Conservation (phyloP, 2,797 vertebrate species). For the Brachyrhaphis roseni region DNA sequence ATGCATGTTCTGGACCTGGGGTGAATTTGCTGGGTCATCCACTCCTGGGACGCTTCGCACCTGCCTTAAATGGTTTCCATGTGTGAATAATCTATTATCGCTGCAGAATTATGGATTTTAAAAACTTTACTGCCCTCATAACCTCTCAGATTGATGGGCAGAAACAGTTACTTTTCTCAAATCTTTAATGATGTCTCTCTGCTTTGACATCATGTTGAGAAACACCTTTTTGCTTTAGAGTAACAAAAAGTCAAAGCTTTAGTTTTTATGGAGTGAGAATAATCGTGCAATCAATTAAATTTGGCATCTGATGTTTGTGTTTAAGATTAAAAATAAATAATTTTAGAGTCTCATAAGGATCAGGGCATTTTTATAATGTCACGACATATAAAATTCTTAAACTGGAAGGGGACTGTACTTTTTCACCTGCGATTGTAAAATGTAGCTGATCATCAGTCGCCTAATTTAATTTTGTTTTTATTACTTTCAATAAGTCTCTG, state of each 20-base stretch:
- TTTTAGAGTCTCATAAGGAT: not conserved
- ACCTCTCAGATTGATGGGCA: not conserved
- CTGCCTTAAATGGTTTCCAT: not conserved
- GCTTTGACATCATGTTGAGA: not conserved
- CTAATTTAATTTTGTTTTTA: not conserved
- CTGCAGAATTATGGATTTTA: not conserved
- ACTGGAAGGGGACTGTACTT: not conserved
- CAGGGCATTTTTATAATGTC: not conserved
- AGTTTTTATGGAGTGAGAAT: not conserved
- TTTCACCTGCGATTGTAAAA: not conserved
- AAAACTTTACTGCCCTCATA: not conserved
- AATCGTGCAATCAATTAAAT: not conserved
- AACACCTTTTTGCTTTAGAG: not conserved
- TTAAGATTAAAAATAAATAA: not conserved
- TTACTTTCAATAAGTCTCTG: not conserved
- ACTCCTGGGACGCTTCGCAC: not conserved
- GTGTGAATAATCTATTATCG: not conserved
- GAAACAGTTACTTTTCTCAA: not conserved
- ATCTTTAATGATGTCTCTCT: not conserved
- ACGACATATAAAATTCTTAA: not conserved
- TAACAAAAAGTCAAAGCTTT: not conserved
- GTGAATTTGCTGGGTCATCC: not conserved
- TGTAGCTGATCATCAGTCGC: not conserved
- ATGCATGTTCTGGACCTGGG: not conserved
- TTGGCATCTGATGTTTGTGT: not conserved